phyloP scores from a whole-genome alignment of 2,113 vertebrate species.

The Alethe castanea region DNA sequence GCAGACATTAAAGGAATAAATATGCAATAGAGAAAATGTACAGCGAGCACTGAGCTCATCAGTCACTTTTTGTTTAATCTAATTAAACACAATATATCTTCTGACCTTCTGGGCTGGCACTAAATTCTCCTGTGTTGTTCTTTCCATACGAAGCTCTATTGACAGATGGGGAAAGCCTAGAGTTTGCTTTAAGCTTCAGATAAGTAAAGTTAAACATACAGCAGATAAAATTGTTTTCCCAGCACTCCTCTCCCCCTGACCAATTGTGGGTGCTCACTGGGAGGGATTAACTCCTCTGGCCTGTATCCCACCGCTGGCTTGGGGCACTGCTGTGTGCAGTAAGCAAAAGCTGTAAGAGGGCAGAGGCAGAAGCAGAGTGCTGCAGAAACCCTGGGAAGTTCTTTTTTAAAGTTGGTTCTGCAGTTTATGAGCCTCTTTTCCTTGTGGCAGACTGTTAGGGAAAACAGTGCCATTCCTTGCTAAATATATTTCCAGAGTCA shows the following conservation, averaged over 20 bases:
- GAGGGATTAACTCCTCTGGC: background rate
- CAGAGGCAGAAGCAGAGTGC: background rate
- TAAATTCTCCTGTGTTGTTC: conserved; percentile 30
- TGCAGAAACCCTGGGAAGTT: background rate
- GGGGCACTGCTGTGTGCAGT: rapidly evolving
- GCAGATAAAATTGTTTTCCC: conserved; percentile 59
- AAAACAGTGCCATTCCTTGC: rapidly evolving
- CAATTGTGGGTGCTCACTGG: background rate
- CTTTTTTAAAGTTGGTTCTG: background rate
- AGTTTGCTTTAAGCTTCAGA: conserved; percentile 57
- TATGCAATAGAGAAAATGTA: background rate
- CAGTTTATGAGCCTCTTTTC: background rate
- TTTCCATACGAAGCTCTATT: conserved; percentile 52
- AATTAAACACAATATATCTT: conserved; percentile 33
- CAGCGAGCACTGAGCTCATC: background rate
- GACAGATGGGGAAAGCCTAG: conserved; percentile 44
- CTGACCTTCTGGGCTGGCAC: conserved; percentile 50
- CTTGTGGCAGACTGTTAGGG: background rate
- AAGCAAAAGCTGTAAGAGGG: background rate
- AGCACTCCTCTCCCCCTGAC: background rate
- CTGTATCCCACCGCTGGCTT: background rate
- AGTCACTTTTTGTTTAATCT: conserved; percentile 45
- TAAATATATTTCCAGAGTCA: background rate
- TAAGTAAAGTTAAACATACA: conserved; percentile 55
- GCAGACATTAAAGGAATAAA: conserved; percentile 1